Conservation (phyloP, 2,113 vertebrate species). For the Tursiops truncatus region DNA sequence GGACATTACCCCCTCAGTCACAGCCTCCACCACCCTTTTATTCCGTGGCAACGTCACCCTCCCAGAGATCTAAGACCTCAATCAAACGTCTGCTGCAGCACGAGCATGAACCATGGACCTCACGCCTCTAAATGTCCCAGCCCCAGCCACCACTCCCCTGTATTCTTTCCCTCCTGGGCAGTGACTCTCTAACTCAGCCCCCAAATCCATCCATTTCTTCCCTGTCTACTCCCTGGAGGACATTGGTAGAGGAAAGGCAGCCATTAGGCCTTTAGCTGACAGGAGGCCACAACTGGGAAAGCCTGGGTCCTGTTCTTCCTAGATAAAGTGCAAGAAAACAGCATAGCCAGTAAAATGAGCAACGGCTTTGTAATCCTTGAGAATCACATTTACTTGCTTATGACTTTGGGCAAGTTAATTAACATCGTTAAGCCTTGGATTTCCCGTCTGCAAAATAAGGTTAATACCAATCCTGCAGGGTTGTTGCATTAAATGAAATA, state of each 20-base stretch:
- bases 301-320: background rate
- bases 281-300: background rate
- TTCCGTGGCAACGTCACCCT: background rate
- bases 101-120: background rate
- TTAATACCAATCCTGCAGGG: background rate
- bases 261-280: background rate
- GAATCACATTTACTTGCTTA: background rate
- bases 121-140: background rate
- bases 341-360: slow-evolving; percentile 38
- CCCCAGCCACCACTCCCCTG: background rate
- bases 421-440: background rate
- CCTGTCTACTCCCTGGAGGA: background rate
- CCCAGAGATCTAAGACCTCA: background rate
- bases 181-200: background rate
- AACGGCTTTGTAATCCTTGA: background rate
- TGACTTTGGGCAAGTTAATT: background rate
- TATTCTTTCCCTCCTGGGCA: background rate
- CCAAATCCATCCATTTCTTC: background rate
- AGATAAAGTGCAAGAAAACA: background rate
- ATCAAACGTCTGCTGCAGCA: background rate
- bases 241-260: background rate
- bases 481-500: slow-evolving; percentile 18
- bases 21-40: background rate
- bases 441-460: slow-evolving; percentile 10
- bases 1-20: background rate